Conservation (phyloP, 2,113 vertebrate genomes). For the Miniopterus natalensis region DNA sequence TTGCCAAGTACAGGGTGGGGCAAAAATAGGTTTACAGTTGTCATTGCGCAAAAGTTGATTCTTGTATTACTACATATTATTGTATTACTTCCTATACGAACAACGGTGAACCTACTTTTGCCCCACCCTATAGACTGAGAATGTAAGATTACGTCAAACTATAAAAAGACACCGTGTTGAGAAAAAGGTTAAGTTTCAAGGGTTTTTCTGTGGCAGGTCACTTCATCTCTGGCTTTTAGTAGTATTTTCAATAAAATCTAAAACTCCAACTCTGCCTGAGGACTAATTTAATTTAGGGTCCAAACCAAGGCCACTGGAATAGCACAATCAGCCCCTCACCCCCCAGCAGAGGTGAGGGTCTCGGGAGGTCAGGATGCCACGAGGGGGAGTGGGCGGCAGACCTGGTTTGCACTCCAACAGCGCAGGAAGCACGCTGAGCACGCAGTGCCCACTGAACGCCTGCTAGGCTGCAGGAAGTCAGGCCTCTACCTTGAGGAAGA, state of each 20-base stretch:
- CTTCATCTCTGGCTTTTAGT: neutral
- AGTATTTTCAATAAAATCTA: neutral
- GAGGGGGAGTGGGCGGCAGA: neutral
- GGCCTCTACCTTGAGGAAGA: neutral
- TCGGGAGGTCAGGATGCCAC: neutral
- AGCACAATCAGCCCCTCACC: neutral
- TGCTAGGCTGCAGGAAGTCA: neutral
- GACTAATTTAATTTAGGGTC: neutral
- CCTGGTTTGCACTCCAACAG: too few relatives aligned
- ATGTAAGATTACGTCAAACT: neutral
- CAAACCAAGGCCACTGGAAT: neutral
- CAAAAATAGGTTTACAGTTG: neutral
- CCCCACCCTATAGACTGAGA: neutral
- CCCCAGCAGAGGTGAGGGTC: neutral
- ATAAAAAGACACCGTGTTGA: neutral
- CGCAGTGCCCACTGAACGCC: neutral
- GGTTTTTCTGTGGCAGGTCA: neutral
- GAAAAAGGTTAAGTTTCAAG: neutral
- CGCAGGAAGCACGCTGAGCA: neutral
- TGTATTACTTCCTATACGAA: accelerated
- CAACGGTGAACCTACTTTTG: neutral
- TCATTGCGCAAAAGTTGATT: accelerated
- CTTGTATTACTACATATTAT: neutral
- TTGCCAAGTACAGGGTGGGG: neutral
- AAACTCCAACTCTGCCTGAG: neutral